Evolutionary conservation across 2,888 invertebrate species (phyloP).

Genomic region (Drosophila austrosaltans): DNA sequence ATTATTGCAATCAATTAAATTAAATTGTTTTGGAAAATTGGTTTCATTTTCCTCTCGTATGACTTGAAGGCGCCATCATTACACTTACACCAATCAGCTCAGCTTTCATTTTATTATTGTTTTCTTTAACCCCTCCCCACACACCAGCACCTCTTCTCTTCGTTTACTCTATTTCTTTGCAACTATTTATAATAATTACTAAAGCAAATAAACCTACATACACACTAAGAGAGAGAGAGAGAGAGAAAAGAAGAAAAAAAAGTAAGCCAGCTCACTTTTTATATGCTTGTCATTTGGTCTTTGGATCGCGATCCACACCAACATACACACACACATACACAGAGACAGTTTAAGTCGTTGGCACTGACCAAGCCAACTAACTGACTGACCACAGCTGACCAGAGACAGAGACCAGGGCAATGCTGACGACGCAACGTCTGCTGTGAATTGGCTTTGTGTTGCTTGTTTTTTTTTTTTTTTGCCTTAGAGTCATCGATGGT

Average conservation of each 20-base stretch:
- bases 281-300: slow-evolving; percentile 31
- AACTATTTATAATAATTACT: slow-evolving; percentile 76
- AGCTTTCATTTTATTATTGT: slow-evolving; percentile 70
- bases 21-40: slow-evolving; percentile 72
- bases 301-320: slow-evolving; percentile 6
- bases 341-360: slow-evolving; percentile 18
- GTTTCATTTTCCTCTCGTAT: slow-evolving; percentile 50
- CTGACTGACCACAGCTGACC: not conserved
- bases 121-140: slow-evolving; percentile 48
- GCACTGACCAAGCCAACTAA: slow-evolving; percentile 27
- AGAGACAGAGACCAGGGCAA: not conserved
- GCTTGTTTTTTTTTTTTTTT: not conserved
- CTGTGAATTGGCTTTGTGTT: slow-evolving; percentile 23
- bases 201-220: slow-evolving; percentile 48
- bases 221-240: slow-evolving; percentile 33
- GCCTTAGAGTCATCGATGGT: slow-evolving; percentile 4
- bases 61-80: slow-evolving; percentile 30
- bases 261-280: slow-evolving; percentile 24
- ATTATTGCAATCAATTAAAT: slow-evolving; percentile 72
- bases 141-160: not conserved
- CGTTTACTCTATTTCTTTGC: not conserved
- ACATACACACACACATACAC: not conserved
- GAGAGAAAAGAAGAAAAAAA: slow-evolving; percentile 26
- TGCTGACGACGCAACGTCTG: slow-evolving; percentile 39
- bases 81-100: slow-evolving; percentile 15